phyloP scores from a whole-genome alignment of 2,888 invertebrate genomes.

The Hydrotaea diabolus region DNA sequence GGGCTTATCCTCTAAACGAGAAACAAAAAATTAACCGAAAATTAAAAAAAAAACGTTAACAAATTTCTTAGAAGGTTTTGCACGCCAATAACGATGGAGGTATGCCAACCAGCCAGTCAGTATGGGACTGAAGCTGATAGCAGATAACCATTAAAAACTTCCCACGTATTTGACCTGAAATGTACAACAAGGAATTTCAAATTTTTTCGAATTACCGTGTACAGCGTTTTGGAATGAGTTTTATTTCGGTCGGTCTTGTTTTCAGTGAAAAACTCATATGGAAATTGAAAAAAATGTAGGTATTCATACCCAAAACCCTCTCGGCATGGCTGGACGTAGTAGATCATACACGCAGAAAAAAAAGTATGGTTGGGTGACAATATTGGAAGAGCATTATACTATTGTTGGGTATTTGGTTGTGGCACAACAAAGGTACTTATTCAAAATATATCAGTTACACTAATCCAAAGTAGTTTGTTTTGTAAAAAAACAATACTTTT shows the following conservation, averaged over 20 bases:
- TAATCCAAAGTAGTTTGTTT: no score
- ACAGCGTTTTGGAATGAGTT: no score
- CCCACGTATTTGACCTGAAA: constrained; percentile 54
- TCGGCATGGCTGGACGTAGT: background rate
- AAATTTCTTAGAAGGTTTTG: constrained; percentile 16
- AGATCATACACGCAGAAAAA: background rate
- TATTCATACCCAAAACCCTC: no score
- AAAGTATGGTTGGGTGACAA: no score
- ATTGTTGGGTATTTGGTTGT: no score
- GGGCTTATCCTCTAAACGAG: background rate
- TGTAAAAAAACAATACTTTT: no score
- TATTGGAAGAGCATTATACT: no score
- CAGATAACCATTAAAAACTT: constrained; percentile 51
- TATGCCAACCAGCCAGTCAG: background rate
- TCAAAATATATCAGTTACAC: no score
- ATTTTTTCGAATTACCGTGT: background rate
- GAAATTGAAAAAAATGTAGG: background rate
- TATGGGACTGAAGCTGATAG: background rate
- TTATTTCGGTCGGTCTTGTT: background rate
- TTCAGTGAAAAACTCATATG: background rate
- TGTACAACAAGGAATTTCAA: background rate
- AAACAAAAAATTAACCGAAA: background rate
- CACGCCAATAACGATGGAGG: background rate
- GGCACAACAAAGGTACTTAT: no score
- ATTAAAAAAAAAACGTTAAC: background rate